phyloP scores from a whole-genome alignment of 2,113 vertebrate genomes.

The Phalacrocorax aristotelis region DNA sequence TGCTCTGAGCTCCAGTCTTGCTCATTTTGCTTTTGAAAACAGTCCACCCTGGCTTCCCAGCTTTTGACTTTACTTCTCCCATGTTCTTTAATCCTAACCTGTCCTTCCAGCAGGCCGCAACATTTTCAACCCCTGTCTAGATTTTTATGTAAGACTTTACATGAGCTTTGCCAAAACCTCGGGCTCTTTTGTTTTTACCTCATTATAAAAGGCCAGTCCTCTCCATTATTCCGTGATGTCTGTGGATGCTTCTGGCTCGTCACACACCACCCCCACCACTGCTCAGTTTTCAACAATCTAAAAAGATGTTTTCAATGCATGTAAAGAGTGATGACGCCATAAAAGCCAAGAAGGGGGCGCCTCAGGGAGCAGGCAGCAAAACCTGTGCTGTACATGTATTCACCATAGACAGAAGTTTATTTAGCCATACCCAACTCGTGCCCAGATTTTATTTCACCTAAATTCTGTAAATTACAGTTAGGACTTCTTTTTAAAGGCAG shows the following conservation, averaged over 20 bases:
- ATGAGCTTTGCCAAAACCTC: background rate
- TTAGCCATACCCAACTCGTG: background rate
- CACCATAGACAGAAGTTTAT: background rate
- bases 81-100: rapidly evolving
- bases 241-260: background rate
- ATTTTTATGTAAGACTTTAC: background rate
- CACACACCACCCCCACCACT: too few species aligned
- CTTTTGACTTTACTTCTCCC: background rate
- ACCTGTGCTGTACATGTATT: background rate
- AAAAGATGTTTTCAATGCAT: background rate
- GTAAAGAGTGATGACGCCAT: background rate
- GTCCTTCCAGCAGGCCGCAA: background rate
- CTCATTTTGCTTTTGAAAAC: background rate
- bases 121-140: background rate
- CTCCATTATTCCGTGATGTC: background rate
- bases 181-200: background rate
- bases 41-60: background rate
- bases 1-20: background rate
- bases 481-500: background rate
- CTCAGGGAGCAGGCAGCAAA: background rate
- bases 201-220: background rate
- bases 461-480: background rate
- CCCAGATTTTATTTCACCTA: background rate
- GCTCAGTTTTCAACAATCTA: background rate
- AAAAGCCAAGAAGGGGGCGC: background rate